phyloP scores from a whole-genome alignment of 2,888 invertebrate species.

The Eucera pruinosa region DNA sequence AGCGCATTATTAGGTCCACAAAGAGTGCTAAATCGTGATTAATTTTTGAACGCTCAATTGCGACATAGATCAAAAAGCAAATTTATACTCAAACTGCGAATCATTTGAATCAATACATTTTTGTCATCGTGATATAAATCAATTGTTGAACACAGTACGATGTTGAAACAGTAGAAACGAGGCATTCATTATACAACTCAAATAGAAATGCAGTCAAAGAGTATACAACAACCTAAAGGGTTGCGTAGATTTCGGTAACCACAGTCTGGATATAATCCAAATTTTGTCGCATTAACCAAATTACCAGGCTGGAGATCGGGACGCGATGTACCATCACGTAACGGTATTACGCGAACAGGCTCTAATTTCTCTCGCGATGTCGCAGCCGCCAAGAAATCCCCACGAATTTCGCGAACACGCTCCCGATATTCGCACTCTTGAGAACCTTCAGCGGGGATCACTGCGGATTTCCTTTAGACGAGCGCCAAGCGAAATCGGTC shows the following conservation, averaged over 20 bases:
- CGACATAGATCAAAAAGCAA: no score
- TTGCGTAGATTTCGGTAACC: slow-evolving; percentile 4
- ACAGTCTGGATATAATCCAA: slow-evolving; percentile 56
- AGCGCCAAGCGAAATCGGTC: background rate
- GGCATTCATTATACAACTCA: no score
- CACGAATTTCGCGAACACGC: slow-evolving; percentile 43
- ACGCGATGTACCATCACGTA: slow-evolving; percentile 54
- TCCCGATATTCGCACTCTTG: slow-evolving; percentile 30
- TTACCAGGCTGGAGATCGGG: slow-evolving; percentile 37
- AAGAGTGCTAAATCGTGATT: no score
- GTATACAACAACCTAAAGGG: no score
- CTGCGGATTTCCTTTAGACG: slow-evolving; percentile 27
- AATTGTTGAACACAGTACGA: no score
- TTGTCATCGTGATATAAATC: no score
- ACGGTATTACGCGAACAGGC: slow-evolving; percentile 49
- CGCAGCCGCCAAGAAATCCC: slow-evolving; percentile 49
- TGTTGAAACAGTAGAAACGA: no score
- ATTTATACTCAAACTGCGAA: no score
- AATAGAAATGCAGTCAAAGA: no score
- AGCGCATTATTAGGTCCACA: no score
- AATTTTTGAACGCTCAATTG: no score
- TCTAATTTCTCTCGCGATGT: slow-evolving; percentile 49
- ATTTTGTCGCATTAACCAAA: slow-evolving; percentile 55
- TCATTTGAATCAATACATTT: no score
- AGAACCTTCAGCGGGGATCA: slow-evolving; percentile 37